Conservation (phyloP, 2,797 vertebrate species). For the Neosilurus hyrtlii region DNA sequence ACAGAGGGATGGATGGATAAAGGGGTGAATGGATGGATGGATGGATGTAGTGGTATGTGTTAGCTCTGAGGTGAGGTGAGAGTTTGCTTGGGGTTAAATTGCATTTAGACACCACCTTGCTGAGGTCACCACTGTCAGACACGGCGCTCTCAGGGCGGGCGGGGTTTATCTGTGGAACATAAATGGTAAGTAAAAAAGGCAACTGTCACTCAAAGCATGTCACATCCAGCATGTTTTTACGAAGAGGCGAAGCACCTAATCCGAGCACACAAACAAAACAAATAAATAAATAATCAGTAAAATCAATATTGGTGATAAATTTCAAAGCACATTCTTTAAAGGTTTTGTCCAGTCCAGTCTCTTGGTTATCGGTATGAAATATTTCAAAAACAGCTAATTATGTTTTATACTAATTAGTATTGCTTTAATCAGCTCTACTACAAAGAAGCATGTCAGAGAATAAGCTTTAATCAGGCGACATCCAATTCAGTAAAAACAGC, state of each 20-base stretch:
- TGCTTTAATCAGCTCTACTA: neutral
- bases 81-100: conserved; percentile 57
- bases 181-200: conserved; percentile 76
- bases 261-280: neutral
- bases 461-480: neutral
- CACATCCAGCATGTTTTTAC: neutral
- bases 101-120: conserved; percentile 74
- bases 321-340: conserved; percentile 7
- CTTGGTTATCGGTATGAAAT: neutral
- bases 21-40: conserved; percentile 13
- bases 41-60: conserved; percentile 42
- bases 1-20: neutral
- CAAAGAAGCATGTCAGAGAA: neutral
- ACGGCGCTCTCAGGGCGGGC: conserved; percentile 74
- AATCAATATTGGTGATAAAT: neutral
- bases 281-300: neutral
- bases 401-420: neutral
- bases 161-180: conserved; percentile 76
- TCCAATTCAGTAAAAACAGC: neutral
- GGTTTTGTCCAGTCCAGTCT: conserved; percentile 30
- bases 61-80: conserved; percentile 53
- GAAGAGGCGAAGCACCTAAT: neutral
- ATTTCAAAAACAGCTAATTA: neutral
- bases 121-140: conserved; percentile 74
- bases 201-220: conserved; percentile 69